Base-by-base conservation (phyloP, 2,113 vertebrate genomes). In the Pygoscelis antarcticus region DNA sequence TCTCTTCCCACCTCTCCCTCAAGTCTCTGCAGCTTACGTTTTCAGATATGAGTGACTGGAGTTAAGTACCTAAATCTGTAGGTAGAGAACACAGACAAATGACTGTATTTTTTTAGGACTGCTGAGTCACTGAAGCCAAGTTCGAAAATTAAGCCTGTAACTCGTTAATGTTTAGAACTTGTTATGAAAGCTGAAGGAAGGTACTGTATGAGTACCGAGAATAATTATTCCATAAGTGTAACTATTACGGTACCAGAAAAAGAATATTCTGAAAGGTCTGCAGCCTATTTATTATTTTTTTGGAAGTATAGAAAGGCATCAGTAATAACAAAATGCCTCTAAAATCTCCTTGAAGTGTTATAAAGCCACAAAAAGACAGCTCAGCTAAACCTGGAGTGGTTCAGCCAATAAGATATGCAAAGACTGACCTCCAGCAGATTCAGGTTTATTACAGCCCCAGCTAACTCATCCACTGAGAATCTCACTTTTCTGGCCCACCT, bases 401-500 rank as follows among this genome's bases (percentile, higher is more conserved):
- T 78, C 49, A 68, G 84, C 94, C 78, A n/a, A 14, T 94, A 93
- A 80, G 91, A 81, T 85, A 95, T 85, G 60, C 89, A 93, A 95
- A 95, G 86, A 62, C 66, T 62, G 77, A 83, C 64, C 83, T 96
- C 66, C 47, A 89, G 57, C 85, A 90, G 72, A 71, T 70, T 93
- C 76, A 54, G n/a, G 69, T 84, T 96, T 97, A 90, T 95, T 96
- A 76, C 54, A 85, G 46, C 47, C 75, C 29, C 55, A 10, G 81
- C 80, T 83, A 91, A 94, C 36, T 93, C 80, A 90, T 89, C 85
- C 64, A 16, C 83, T 61, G 90, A 96, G 95, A 90, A 71, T 92
- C 75, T 92, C 93, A 70, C 87, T 96, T 95, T 93, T 69, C 93
- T 94, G 90, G 69, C 87, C 94, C 90, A 92, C 93, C 95, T 96